Base-by-base conservation (phyloP, 2,113 vertebrate genomes). In the Microtus montanus region DNA sequence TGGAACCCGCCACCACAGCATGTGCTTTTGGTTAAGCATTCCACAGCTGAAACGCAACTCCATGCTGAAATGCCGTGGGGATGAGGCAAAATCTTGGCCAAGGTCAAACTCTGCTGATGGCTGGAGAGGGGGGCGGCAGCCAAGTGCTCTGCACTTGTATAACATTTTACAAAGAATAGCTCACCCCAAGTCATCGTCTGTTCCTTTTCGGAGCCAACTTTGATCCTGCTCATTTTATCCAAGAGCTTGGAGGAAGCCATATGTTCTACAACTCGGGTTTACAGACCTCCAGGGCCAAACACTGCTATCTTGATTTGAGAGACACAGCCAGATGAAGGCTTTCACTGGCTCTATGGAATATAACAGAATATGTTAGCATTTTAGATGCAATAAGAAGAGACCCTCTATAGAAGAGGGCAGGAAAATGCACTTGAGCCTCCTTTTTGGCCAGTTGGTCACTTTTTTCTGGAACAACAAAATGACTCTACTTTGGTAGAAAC, bases 11-110 rank as follows among this genome's bases (percentile, higher is more conserved):
- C 84, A n/a, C 87, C 88, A 78, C 28, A 91, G 95, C 89, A 54
- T 68, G 78, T 95, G 92, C 91, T 92, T 97, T 96, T 96, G 91
- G 75, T 96, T 92, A 98, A 97, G 94, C 85, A 83, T 96, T 98
- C 96, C 97, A 95, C 3, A 74, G 86, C 91, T 92, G 94, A 87
- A 97, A 96, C 79, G 73, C 96, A 98, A 90, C 5, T 12, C 33
- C 9, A 4, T 41, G 86, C 75, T 96, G 89, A 97, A 95, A 96
- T 90, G 52, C 4, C 54, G 61, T 2, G 71, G 22, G 20, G 95
- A 89, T 92, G 98, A 95, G 0, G 94, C 1, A 96, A 97, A 92
- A 87, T 44, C 90, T 92, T 97, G 97, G 97, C 97, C 96, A 97
- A 97, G 97, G 97, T 97, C 97, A 97, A 92, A 86, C 73, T 97